These are phyloP conservation scores for Corydoras maculifer DNA, from an alignment of 2,113 vertebrate species.

Conservation along the genomic window DNA sequence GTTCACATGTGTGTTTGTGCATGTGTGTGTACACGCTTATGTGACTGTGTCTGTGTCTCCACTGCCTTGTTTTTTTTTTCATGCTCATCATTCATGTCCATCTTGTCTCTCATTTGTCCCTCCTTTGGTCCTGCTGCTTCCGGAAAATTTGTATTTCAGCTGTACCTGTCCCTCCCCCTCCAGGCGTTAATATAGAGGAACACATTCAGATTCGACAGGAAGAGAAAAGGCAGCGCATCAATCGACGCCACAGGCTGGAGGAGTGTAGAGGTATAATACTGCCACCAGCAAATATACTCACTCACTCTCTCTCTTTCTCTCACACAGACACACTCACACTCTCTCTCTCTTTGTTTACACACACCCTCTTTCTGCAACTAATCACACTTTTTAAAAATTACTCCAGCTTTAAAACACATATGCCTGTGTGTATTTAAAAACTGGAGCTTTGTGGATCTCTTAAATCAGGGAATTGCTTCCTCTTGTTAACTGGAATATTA, in stretches of 20 bases:
- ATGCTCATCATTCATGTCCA: conserved; percentile 59
- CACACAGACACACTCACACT: neutral
- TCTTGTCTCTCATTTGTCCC: conserved; percentile 56
- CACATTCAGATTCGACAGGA: conserved; percentile 95
- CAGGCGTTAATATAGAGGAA: conserved; percentile 97
- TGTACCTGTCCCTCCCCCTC: conserved; percentile 88
- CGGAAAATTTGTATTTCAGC: conserved; percentile 70
- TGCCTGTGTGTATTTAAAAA: neutral
- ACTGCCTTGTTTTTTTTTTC: conserved; percentile 48
- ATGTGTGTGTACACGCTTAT: neutral
- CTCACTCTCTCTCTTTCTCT: neutral
- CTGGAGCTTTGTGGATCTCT: conserved; percentile 2
- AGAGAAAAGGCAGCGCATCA: conserved; percentile 91
- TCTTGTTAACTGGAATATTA: neutral
- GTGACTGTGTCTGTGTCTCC: conserved; percentile 11
- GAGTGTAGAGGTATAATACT: conserved; percentile 84
- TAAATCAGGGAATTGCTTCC: conserved; percentile 8
- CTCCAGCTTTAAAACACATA: neutral
- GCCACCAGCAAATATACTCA: neutral
- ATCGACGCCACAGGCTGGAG: conserved; percentile 87
- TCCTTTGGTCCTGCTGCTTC: conserved; percentile 45
- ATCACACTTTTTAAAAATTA: neutral
- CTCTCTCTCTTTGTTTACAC: too few relatives aligned
- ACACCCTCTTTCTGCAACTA: neutral
- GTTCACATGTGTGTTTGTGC: neutral